These are phyloP conservation scores for Tolypeutes matacus DNA, from an alignment of 2,797 vertebrate species.

Conservation along the genomic window DNA sequence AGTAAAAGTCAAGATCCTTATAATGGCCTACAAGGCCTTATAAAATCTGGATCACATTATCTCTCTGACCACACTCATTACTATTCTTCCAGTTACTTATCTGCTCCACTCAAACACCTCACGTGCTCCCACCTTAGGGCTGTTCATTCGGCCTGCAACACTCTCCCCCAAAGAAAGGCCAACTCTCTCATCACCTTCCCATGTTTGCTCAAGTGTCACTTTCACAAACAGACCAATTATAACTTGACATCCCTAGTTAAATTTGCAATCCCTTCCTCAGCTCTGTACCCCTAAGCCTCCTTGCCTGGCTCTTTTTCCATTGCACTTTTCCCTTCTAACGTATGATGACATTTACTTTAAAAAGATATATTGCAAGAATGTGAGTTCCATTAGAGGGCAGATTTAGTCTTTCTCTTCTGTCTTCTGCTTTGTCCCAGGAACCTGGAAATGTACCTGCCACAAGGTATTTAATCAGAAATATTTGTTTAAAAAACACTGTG, in stretches of 20 bases:
- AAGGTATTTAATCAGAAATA: background rate
- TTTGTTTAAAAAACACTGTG: conserved; percentile 11
- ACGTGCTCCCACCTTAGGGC: background rate
- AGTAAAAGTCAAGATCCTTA: background rate
- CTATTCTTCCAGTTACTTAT: background rate
- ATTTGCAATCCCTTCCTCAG: background rate
- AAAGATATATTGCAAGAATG: background rate
- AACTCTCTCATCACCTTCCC: background rate
- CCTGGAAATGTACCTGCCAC: background rate
- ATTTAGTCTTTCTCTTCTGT: background rate
- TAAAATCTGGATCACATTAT: background rate
- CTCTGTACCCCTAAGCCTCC: background rate
- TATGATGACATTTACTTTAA: background rate
- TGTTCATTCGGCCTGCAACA: fast-evolving
- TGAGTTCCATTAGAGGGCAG: background rate
- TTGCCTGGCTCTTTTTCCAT: background rate
- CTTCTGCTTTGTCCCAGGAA: conserved; percentile 45
- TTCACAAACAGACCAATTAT: background rate
- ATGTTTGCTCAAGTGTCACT: background rate
- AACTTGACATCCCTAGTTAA: background rate
- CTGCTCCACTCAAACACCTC: background rate
- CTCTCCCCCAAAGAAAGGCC: background rate
- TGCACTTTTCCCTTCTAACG: background rate
- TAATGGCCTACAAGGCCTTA: background rate
- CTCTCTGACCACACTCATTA: background rate